Base-by-base conservation (phyloP, 1,140 invertebrate genomes). In the Neodiprion lecontei region DNA sequence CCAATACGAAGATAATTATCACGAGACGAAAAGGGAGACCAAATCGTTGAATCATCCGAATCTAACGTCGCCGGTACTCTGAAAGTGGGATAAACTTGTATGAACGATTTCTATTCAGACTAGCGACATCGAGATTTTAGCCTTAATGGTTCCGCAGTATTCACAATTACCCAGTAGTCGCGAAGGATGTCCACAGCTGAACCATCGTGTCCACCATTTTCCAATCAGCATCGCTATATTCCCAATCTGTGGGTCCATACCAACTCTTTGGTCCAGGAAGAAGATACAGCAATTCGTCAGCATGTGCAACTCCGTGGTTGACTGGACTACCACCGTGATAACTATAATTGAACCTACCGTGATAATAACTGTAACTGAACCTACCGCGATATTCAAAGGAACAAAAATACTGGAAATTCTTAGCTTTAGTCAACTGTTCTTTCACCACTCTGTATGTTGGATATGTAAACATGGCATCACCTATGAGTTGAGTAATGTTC, bases 141-240 rank as follows among this genome's bases (percentile, higher is more conserved):
- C 28, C 5, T 2, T 40, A 40, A 40, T 2, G 28, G 28, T 40
- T 40, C 28, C 28, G 1, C 5, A 40, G 28, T 40, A 40, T 40
- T 40, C 5, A 40, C 2, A 17, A 12, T 61, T 61, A 61, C 53
- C 53, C 53, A 17, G 11, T 61, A 17, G 53, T 61, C 53, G 53
- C 53, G n/a, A 61, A 61, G 53, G 53, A 14, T 61, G 53, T 61
- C 53, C 53, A 61, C 11, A 61, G 5, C 53, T 61, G 53, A 12
- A 61, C 53, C 53, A 61, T 61, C 53, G 11, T 61, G n/a, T 61
- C 53, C 53, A 61, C 53, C 53, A 61, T 61, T 61, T 12, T 61
- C 53, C 53, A 14, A 61, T 61, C 53, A 17, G n/a, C 4, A 17
- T 61, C 53, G n/a, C 53, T 61, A 9, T 61, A 61, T 61, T 61